Evolutionary conservation across 2,113 vertebrate species (phyloP).

Genomic region (Chelonoidis abingdonii): DNA sequence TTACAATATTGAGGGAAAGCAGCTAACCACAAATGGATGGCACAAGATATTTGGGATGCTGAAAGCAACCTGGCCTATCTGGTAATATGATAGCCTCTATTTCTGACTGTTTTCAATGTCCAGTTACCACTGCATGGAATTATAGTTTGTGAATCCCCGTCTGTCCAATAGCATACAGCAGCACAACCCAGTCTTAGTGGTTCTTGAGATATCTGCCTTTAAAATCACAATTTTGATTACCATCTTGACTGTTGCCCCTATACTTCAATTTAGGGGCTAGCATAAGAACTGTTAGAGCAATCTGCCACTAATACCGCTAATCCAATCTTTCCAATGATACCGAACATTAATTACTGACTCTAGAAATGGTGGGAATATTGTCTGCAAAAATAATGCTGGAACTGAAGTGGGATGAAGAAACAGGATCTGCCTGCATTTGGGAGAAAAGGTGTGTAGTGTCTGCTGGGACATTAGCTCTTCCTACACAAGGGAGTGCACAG

Average conservation of each 20-base stretch:
- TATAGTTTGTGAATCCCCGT: background rate
- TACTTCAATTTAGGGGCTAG: conserved; percentile 2
- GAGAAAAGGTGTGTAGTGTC: conserved; percentile 3
- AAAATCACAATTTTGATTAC: background rate
- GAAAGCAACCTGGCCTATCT: background rate
- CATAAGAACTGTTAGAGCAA: conserved; percentile 23
- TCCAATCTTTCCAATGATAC: conserved; percentile 36
- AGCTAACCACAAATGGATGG: background rate
- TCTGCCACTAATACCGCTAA: background rate
- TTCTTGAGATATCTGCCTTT: background rate
- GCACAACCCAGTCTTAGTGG: background rate
- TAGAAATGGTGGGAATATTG: background rate
- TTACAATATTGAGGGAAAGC: background rate
- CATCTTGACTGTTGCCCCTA: background rate
- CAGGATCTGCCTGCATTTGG: background rate
- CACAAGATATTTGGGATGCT: background rate
- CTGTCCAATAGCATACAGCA: background rate
- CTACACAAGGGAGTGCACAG: background rate
- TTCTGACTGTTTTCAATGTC: background rate
- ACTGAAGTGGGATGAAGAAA: background rate
- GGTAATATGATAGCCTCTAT: background rate
- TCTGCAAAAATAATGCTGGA: background rate
- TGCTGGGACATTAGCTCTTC: background rate
- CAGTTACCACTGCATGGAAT: background rate
- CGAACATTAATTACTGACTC: background rate